A percentile compares a stretch with the other conserved stretches of the same genome.
These are phyloP conservation scores for Bucco capensis DNA, from an alignment of 2,113 vertebrate species.

Conservation along the genomic window DNA sequence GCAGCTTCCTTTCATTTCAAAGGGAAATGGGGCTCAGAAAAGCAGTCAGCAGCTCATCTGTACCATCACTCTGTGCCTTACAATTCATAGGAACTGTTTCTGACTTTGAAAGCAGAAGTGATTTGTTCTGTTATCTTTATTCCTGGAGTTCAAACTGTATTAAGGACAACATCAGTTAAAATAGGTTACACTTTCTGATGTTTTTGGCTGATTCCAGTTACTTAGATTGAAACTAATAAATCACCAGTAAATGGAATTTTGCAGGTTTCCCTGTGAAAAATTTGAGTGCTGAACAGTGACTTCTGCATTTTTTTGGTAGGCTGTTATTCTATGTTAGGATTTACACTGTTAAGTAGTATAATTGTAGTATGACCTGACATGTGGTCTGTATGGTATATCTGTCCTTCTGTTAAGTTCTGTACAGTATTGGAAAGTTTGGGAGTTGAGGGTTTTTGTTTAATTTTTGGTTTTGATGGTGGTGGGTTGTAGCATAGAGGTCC, in stretches of 20 bases:
- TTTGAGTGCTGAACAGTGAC: background rate
- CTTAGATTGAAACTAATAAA: background rate
- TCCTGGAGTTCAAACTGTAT: background rate
- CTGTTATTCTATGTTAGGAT: background rate
- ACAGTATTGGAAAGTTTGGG: background rate
- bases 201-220: background rate
- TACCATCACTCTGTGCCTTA: background rate
- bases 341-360: background rate
- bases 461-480: background rate
- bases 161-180: background rate
- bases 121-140: background rate
- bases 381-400: background rate
- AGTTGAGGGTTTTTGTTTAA: background rate
- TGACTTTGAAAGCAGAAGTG: background rate
- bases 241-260: background rate
- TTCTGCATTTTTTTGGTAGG: background rate
- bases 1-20: background rate
- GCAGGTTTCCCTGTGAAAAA: background rate
- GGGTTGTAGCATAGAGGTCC: background rate
- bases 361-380: background rate
- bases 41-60: background rate
- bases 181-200: background rate
- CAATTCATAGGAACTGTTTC: background rate
- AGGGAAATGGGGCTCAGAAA: background rate
- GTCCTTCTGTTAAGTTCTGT: background rate